Percentiles rank a stretch among this genome's conserved stretches.
Conservation (phyloP, 1,140 invertebrate genomes). For the Trachymyrmex septentrionalis region DNA sequence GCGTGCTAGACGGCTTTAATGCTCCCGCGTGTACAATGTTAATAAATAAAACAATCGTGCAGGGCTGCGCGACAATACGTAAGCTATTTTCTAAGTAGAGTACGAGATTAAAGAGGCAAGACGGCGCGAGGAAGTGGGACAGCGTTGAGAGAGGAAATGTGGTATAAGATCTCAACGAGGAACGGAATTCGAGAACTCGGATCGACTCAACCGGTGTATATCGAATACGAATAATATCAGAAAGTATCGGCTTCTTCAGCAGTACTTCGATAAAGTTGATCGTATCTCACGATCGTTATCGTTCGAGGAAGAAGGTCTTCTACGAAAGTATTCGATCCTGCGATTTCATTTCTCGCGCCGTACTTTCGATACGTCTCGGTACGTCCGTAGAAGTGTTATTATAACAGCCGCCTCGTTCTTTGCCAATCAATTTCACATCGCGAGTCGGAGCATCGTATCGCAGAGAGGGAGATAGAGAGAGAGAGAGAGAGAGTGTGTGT, state of each 20-base stretch:
- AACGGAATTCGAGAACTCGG: slow-evolving; percentile 48
- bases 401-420: slow-evolving; percentile 35
- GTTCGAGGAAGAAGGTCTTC: slow-evolving; percentile 37
- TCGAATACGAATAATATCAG: slow-evolving; percentile 59
- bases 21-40: background rate
- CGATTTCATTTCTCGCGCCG: slow-evolving; percentile 44
- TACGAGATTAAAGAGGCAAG: slow-evolving; percentile 32
- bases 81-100: slow-evolving; percentile 8
- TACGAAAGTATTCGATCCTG: slow-evolving; percentile 14
- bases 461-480: background rate
- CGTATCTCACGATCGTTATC: slow-evolving; percentile 49
- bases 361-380: slow-evolving; percentile 24
- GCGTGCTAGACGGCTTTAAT: background rate
- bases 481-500: background rate
- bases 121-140: background rate
- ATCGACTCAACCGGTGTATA: slow-evolving; percentile 41
- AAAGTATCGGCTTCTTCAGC: slow-evolving; percentile 32
- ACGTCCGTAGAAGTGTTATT: slow-evolving; percentile 30
- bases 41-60: slow-evolving; percentile 10
- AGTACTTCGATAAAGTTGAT: slow-evolving; percentile 44
- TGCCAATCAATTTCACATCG: slow-evolving; percentile 56
- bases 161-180: slow-evolving; percentile 9
- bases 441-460: background rate
- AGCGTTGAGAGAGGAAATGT: background rate
- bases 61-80: background rate